Base-by-base conservation (phyloP, 2,888 invertebrate genomes). In the Nezara viridula region DNA sequence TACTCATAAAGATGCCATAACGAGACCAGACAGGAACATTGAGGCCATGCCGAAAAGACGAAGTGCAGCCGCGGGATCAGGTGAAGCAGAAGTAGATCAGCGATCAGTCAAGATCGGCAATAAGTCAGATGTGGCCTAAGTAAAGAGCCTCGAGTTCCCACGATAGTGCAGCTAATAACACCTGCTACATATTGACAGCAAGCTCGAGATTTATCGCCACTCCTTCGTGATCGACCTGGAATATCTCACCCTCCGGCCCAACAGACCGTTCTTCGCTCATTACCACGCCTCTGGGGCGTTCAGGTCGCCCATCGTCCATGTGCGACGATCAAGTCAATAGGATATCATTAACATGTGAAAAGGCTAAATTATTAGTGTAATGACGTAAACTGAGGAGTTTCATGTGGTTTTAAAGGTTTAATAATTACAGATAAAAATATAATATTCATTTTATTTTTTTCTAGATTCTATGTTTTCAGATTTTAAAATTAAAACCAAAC, bases 151-250 rank as follows among this genome's bases (percentile, higher is more conserved):
- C 19, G 27, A 19, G 32, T 86, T 86, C 86, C 86, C 86, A 86
- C 86, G 86, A 86, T 86, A 44, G 52, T 55, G 40, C 40, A 50
- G 52, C 50, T 86, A 86, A 86, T 86, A 55, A 86, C 86, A 86
- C 86, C 86, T 86, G 86, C 86, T 86, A 86, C 86, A 86, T n/a
- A 55, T 86, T 32, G 86, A 86, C 50, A 47, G 86, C 3, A 0
- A 21, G 6, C 14, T 21, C 44, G 12, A 81, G 81, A 81, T 81
- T 81, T 81, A 81, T 81, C 44, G 44, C 81, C 1, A n/a, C 81
- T 47, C 40, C 44, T 47, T 81, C 81, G 81, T 81, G 81, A 81
- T 81, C 81, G 44, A 47, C 81, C 44, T 47, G 40, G 81, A 47
- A 47, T 81, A 81, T 81, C 40, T 81, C 81, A 81, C 81, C 81